Conservation (phyloP, 1,140 invertebrate genomes). For the Formica selysi region DNA sequence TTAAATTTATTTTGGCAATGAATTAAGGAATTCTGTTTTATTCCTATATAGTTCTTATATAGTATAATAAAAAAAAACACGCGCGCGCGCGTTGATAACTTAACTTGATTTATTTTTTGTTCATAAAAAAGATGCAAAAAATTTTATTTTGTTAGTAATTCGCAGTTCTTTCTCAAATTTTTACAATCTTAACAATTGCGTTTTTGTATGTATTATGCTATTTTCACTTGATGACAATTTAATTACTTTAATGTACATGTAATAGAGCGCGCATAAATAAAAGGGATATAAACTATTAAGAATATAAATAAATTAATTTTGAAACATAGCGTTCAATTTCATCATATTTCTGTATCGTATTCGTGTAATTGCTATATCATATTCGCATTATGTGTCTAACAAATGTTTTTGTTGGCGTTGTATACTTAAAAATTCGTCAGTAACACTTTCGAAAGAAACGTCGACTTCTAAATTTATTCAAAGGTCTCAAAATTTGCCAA, state of each 20-base stretch:
- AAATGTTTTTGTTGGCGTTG: conserved; percentile 35
- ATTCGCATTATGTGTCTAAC: background rate
- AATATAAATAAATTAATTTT: conserved; percentile 20
- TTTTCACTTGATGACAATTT: background rate
- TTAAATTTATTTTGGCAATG: background rate
- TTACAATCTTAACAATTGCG: background rate
- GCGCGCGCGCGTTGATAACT: background rate
- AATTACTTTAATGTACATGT: background rate
- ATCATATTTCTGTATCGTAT: background rate
- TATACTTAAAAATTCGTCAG: background rate
- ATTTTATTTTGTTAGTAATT: background rate
- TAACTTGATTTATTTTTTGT: background rate
- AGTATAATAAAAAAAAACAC: too few species aligned
- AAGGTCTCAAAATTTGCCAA: background rate
- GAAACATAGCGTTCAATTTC: background rate
- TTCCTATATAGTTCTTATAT: too few species aligned
- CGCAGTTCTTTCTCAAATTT: too few species aligned
- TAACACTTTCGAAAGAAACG: background rate
- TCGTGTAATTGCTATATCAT: background rate
- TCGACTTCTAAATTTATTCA: conserved; percentile 9
- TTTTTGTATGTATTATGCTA: background rate
- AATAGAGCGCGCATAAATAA: background rate
- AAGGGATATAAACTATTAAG: background rate
- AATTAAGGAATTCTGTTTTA: background rate
- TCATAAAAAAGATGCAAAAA: background rate